These are phyloP conservation scores for Engraulis encrasicolus DNA, from an alignment of 2,113 vertebrate species.

Conservation along the genomic window DNA sequence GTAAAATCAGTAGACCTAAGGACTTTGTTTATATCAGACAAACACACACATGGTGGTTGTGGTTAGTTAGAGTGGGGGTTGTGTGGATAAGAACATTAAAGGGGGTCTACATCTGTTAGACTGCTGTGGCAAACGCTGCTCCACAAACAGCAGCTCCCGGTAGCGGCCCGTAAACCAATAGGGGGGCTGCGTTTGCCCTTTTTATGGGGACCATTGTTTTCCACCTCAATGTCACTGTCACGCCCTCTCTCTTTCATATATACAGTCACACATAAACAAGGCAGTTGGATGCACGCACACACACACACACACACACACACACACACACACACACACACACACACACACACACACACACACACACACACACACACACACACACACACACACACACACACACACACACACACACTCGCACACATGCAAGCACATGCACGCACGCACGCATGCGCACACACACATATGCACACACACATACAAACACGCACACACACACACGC, in stretches of 20 bases:
- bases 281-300: too few species aligned
- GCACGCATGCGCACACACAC: too few species aligned
- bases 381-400: too few species aligned
- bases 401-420: too few species aligned
- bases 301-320: too few species aligned
- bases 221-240: conserved; percentile 51
- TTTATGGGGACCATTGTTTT: conserved; percentile 62
- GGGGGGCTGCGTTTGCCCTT: conserved; percentile 16
- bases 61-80: not conserved
- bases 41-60: conserved; percentile 8
- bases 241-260: too few species aligned
- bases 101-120: conserved; percentile 70
- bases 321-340: too few species aligned
- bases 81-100: conserved; percentile 48
- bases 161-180: not conserved
- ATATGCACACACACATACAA: not conserved
- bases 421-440: too few species aligned
- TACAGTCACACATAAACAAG: too few species aligned
- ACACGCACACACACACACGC: conserved; percentile 39
- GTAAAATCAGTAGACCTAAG: too few species aligned
- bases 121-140: conserved; percentile 64
- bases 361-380: too few species aligned
- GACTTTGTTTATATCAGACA: not conserved
- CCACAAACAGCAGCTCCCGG: not conserved
- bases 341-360: too few species aligned